Conservation (phyloP, 2,888 invertebrate genomes). For the Pristionchus entomophagus region DNA sequence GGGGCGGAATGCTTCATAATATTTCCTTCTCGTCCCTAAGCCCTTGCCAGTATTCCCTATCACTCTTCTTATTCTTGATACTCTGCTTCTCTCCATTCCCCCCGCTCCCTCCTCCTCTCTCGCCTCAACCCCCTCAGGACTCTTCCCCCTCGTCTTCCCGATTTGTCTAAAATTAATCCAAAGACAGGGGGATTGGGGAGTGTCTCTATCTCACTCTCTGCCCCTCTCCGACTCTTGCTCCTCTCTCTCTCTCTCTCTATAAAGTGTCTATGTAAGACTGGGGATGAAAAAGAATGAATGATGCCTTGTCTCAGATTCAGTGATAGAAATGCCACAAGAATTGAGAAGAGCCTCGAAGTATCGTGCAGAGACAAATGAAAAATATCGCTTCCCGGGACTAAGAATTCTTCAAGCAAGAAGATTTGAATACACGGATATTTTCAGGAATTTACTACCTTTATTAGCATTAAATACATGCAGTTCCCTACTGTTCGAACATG, state of each 20-base stretch:
- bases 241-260: not conserved
- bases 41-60: constrained; percentile 22
- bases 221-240: not conserved
- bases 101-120: not conserved
- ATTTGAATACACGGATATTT: too few relatives aligned
- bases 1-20: constrained; percentile 8
- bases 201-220: constrained; percentile 6
- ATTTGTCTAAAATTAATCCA: constrained; percentile 43
- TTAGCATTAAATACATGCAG: too few relatives aligned
- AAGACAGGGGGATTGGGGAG: constrained; percentile 33
- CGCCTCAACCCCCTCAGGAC: constrained; percentile 15
- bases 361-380: constrained; percentile 21
- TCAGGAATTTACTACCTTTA: too few relatives aligned
- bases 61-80: constrained; percentile 42
- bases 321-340: constrained; percentile 37
- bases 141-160: constrained; percentile 1
- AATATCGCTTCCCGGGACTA: not conserved
- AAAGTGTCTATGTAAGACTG: constrained; percentile 40
- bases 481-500: too few relatives aligned
- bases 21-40: not conserved
- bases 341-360: constrained; percentile 24
- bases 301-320: constrained; percentile 41
- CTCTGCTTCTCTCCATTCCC: not conserved
- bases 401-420: not conserved
- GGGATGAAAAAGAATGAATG: constrained; percentile 42